Conservation (phyloP, 2,888 invertebrate genomes). For the Artemia sinica region DNA sequence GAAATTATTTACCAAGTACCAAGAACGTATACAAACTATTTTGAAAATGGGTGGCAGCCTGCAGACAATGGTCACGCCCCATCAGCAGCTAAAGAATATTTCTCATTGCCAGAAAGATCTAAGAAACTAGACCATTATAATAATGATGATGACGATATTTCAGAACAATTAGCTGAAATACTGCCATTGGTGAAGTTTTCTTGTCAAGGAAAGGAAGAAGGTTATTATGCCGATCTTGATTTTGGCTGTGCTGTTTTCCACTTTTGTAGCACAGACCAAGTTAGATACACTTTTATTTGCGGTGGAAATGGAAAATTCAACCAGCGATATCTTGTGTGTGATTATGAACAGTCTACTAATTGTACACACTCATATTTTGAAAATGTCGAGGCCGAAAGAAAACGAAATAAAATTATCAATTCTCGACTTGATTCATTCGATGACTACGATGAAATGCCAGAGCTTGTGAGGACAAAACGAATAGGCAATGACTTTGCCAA, state of each 20-base stretch:
- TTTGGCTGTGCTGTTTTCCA: conserved; percentile 24
- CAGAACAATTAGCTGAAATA: neutral
- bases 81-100: neutral
- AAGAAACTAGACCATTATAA: neutral
- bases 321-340: conserved; percentile 16
- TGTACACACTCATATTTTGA: neutral
- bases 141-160: neutral
- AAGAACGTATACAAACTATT: neutral
- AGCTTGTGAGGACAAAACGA: neutral
- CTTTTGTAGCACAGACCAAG: conserved; percentile 21
- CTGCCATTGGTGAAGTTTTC: conserved; percentile 20
- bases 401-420: neutral
- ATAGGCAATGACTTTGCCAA: neutral
- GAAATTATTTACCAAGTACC: neutral
- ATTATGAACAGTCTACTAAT: conserved; percentile 5
- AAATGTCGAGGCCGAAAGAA: neutral
- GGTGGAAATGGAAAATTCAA: conserved; percentile 22
- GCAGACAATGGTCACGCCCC: neutral
- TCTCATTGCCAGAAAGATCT: neutral
- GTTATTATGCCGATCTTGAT: conserved; percentile 23
- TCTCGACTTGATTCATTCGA: neutral
- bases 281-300: conserved; percentile 23
- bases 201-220: conserved; percentile 21
- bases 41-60: neutral
- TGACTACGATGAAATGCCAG: conserved; percentile 1